Evolutionary conservation across 1,140 invertebrate genomes (phyloP).

Genomic region (Penaeus chinensis): DNA sequence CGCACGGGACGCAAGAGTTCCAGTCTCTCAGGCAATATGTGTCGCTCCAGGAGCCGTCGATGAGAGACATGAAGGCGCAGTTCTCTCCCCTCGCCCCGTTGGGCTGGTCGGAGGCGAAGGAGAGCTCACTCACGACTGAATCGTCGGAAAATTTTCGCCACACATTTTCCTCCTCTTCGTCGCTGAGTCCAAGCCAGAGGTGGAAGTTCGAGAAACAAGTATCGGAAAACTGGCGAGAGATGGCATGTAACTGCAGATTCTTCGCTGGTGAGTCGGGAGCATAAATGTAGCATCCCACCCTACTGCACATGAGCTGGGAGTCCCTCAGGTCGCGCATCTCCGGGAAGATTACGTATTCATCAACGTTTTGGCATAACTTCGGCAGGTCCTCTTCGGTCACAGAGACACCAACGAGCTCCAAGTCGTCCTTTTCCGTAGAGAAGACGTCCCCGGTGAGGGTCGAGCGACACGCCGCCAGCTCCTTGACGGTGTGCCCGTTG

Average conservation of each 20-base stretch:
- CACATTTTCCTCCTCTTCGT: conserved; percentile 35
- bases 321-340: conserved; percentile 27
- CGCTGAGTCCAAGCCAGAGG: conserved; percentile 29
- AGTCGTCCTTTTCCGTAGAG: conserved; percentile 34
- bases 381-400: not conserved
- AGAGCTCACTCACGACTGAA: not conserved
- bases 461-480: conserved; percentile 23
- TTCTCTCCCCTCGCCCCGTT: conserved; percentile 35
- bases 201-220: conserved; percentile 30
- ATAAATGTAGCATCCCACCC: conserved; percentile 31
- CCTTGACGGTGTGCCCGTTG: not conserved
- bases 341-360: conserved; percentile 34
- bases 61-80: conserved; percentile 42
- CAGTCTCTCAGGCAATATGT: conserved; percentile 22
- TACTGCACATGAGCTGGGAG: conserved; percentile 15
- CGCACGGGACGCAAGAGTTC: conserved; percentile 24
- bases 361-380: conserved; percentile 14
- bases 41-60: conserved; percentile 41
- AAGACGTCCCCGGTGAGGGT: conserved; percentile 33
- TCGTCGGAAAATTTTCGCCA: conserved; percentile 28
- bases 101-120: conserved; percentile 27
- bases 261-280: conserved; percentile 5
- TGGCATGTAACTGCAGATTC: conserved; percentile 23
- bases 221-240: conserved; percentile 39
- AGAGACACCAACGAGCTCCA: conserved; percentile 39